Conservation (phyloP, 2,888 invertebrate genomes). For the Acleris cristana region DNA sequence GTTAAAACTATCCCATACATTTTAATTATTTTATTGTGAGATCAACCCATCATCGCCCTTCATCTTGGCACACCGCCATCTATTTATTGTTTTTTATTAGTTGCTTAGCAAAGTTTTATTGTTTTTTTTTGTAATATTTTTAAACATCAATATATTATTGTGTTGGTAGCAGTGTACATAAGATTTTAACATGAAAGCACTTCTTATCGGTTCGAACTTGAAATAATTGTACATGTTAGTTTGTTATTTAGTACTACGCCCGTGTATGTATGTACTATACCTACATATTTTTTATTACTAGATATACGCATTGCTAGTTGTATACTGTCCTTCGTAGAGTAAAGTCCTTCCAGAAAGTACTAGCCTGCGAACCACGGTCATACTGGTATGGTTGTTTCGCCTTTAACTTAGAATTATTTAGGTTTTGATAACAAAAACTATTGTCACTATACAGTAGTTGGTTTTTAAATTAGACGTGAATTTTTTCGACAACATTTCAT, state of each 20-base stretch:
- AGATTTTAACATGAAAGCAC: conserved; percentile 71
- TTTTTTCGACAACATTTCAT: too few relatives aligned
- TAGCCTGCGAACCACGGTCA: conserved; percentile 45
- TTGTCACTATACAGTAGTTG: too few relatives aligned
- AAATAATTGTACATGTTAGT: conserved; percentile 63
- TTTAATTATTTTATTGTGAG: conserved; percentile 16
- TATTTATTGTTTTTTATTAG: conserved; percentile 68
- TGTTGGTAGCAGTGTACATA: conserved; percentile 76
- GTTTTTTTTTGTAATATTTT: conserved; percentile 57
- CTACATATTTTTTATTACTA: conserved; percentile 57
- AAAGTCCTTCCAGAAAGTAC: conserved; percentile 45
- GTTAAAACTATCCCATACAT: conserved; percentile 29
- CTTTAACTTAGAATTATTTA: background rate
- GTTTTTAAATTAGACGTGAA: too few relatives aligned
- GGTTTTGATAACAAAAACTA: background rate
- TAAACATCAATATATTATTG: conserved; percentile 60
- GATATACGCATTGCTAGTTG: conserved; percentile 56
- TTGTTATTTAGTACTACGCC: conserved; percentile 80
- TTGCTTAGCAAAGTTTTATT: conserved; percentile 75
- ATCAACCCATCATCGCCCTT: conserved; percentile 25
- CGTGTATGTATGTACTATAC: conserved; percentile 65
- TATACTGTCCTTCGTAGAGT: conserved; percentile 43
- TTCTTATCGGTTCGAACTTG: conserved; percentile 35
- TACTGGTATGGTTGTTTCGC: background rate
- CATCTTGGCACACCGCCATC: conserved; percentile 49